Evolutionary conservation across 2,888 invertebrate genomes (phyloP).

Genomic region (Caenorhabditis zanzibari): DNA sequence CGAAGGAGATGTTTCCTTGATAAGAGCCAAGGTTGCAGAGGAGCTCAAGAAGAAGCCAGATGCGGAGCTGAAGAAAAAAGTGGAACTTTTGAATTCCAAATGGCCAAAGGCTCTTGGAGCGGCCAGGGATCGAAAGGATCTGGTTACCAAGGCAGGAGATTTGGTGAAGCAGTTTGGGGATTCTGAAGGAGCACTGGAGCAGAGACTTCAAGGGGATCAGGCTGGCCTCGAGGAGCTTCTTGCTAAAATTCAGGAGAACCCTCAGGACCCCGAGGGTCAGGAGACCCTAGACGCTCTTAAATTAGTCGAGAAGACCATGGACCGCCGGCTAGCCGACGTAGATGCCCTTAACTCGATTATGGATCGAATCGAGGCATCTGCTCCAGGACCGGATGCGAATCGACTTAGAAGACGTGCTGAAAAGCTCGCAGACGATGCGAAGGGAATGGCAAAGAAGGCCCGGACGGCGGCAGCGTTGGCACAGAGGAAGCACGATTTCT

Average conservation of each 20-base stretch:
- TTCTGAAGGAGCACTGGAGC: constrained; percentile 64
- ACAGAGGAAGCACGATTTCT: constrained; percentile 66
- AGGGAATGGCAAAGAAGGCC: constrained; percentile 73
- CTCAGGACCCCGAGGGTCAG: background rate
- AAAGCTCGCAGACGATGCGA: constrained; percentile 72
- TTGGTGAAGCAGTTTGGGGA: constrained; percentile 73
- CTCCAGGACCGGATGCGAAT: constrained; percentile 78
- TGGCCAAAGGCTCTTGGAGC: constrained; percentile 95
- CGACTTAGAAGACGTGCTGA: constrained; percentile 75
- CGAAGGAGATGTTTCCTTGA: constrained; percentile 91
- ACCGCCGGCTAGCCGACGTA: constrained; percentile 69
- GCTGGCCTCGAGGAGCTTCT: constrained; percentile 66
- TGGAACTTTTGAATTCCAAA: constrained; percentile 92
- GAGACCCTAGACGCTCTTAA: constrained; percentile 66
- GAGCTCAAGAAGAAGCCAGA: constrained; percentile 84
- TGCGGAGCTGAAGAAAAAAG: constrained; percentile 87
- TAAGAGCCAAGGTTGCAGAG: constrained; percentile 84
- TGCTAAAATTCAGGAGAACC: background rate
- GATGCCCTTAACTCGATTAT: constrained; percentile 68
- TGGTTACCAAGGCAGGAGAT: constrained; percentile 72
- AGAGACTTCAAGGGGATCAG: constrained; percentile 68
- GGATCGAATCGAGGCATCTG: constrained; percentile 71
- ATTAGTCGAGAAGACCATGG: constrained; percentile 69
- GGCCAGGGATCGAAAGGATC: constrained; percentile 87
- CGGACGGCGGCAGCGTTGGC: constrained; percentile 66